A percentile compares a stretch with the other conserved stretches of the same genome.
Evolutionary conservation across 2,888 invertebrate genomes (phyloP).

Genomic region (Rambutsinella grinnellia): DNA sequence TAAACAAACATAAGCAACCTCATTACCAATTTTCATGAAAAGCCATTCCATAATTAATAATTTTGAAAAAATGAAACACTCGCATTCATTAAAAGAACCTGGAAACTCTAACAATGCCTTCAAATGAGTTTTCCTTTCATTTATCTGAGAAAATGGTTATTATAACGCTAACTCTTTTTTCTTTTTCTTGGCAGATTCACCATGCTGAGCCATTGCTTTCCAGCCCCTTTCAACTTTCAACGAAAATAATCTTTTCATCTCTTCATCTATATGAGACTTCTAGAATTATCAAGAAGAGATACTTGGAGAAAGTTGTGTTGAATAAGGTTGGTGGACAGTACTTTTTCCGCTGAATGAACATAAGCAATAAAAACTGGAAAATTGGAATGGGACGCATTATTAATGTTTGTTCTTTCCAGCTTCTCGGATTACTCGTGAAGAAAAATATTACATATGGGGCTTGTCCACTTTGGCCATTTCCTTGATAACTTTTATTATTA

Average conservation of each 20-base stretch:
- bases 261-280: not conserved
- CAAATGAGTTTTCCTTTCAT: too few species aligned
- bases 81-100: too few species aligned
- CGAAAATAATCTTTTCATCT: too few species aligned
- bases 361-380: not conserved
- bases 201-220: not conserved
- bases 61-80: too few species aligned
- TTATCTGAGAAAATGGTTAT: not conserved
- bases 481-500: not conserved
- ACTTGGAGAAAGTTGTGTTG: too few species aligned
- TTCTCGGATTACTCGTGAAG: not conserved
- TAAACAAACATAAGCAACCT: too few species aligned
- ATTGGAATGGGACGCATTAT: slow-evolving; percentile 21
- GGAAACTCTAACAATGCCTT: too few species aligned
- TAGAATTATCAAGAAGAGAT: not conserved
- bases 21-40: too few species aligned
- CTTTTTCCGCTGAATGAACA: slow-evolving; percentile 3
- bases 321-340: not conserved
- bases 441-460: not conserved
- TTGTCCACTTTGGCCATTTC: not conserved
- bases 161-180: not conserved
- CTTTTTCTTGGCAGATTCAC: not conserved
- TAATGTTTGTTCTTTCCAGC: slow-evolving; percentile 17
- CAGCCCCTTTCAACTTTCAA: not conserved
- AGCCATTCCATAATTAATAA: too few species aligned